These are phyloP conservation scores for Montipora sp. DNA, from an alignment of 64 coral and sea anemone species.

Conservation along the genomic window DNA sequence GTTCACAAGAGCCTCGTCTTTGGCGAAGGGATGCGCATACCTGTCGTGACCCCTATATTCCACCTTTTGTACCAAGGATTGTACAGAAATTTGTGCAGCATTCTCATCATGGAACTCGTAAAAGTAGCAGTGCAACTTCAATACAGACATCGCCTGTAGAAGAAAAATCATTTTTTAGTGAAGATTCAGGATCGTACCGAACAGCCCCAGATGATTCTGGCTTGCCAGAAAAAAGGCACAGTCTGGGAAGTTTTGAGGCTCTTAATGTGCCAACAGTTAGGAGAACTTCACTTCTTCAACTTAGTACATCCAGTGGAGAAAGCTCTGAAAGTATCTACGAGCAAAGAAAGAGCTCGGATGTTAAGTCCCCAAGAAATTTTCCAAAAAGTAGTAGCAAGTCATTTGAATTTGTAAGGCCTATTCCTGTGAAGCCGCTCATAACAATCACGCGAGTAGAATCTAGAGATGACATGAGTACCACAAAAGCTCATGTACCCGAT, in stretches of 20 bases:
- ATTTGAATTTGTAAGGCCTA: conserved; percentile 97
- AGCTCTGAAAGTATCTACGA: conserved; percentile 95
- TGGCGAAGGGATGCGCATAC: conserved; percentile 86
- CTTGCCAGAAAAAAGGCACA: conserved; percentile 65
- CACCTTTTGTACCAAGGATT: conserved; percentile 89
- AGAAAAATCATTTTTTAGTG: conserved; percentile 92
- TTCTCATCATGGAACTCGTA: conserved; percentile 69
- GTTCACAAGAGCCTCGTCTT: conserved; percentile 76
- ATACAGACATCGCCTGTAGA: conserved; percentile 89
- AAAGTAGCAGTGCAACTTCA: conserved; percentile 88
- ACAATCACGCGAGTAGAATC: conserved; percentile 93
- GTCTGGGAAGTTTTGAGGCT: conserved; percentile 62
- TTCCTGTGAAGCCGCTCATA: conserved; percentile 90
- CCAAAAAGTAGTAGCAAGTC: conserved; percentile 87
- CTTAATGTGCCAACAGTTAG: conserved; percentile 77
- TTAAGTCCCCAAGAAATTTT: conserved; percentile 75
- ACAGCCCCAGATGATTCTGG: conserved; percentile 90
- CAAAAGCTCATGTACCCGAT: conserved; percentile 72
- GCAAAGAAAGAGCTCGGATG: conserved; percentile 72
- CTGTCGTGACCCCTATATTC: conserved; percentile 89
- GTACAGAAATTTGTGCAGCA: conserved; percentile 96
- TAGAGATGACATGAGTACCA: conserved; percentile 86
- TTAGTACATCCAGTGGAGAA: conserved; percentile 92
- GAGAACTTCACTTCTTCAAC: conserved; percentile 80
- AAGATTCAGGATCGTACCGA: conserved; percentile 88